A percentile compares a stretch with the other conserved stretches of the same genome.
Conservation (phyloP, 2,113 vertebrate species). For the Micromys minutus region DNA sequence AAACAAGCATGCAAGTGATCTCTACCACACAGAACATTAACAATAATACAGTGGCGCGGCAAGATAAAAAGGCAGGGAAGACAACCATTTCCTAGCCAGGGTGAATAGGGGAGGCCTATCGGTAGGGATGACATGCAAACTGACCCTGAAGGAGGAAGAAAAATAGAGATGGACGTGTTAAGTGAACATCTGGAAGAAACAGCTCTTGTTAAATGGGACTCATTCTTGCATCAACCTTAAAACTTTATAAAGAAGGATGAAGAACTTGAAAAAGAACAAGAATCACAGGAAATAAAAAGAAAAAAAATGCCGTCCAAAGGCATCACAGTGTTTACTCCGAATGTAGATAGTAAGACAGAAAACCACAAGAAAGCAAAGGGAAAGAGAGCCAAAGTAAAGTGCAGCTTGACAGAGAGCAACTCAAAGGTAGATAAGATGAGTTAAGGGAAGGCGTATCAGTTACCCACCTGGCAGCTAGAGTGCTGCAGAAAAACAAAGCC, state of each 20-base stretch:
- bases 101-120: background rate
- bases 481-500: constrained; percentile 3
- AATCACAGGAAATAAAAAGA: background rate
- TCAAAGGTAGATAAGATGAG: background rate
- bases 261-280: background rate
- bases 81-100: background rate
- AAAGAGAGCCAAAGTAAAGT: background rate
- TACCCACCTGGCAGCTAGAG: background rate
- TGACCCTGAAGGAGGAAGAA: background rate
- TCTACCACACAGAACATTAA: background rate
- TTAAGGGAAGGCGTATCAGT: background rate
- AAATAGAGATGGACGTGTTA: background rate
- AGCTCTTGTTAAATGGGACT: background rate
- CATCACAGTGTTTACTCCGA: background rate
- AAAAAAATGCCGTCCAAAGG: background rate
- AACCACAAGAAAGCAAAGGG: background rate
- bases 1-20: background rate
- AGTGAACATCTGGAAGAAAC: background rate
- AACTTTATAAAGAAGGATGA: background rate
- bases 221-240: background rate
- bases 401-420: background rate
- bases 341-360: background rate
- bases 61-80: background rate
- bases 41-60: background rate
- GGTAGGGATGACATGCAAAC: background rate